Base-by-base conservation (phyloP, 2,797 vertebrate genomes). In the Anas bahamensis region DNA sequence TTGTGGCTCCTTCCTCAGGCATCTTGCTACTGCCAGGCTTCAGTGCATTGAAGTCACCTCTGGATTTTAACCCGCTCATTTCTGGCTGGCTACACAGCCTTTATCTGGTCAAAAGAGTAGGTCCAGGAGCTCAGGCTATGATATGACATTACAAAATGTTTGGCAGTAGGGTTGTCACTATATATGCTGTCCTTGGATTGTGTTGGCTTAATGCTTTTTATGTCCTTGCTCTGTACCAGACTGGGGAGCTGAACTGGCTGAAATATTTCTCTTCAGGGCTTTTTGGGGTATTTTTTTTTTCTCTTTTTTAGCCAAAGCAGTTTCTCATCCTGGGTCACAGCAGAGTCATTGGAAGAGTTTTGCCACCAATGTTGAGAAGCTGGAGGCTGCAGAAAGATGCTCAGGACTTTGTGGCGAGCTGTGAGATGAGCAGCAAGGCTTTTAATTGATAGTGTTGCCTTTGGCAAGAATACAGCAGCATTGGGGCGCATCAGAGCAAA, bases 61-160 rank as follows among this genome's bases (percentile, higher is more conserved):
- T 52, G n/a, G 14, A 8, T 60, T 88, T 90, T 89, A 91, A 93
- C 90, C 26, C n/a, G 28, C 83, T 66, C 4, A 10, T 55, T 74
- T 63, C 50, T 83, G 52, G 6, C 37, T 55, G 61, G 59, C 41
- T 35, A 0, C 57, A 44, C 13, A 3, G 35, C 50, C 59, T 33
- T 39, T 53, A 0, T 4, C 17, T 66, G 63, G 10, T 76, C 48
- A 19, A 16, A 81, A 39, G 24, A 75, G 8, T 0, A 42, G 50
- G 26, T 57, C 41, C 48, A n/a, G 52, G 21, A 39, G n/a, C n/a
- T 41, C 1, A 0, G 59, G 17, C 59, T 61, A 0, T 26, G 57
- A 39, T 1, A 1, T 42, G 56, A 42, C 22, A 3, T 15, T 16
- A n/a, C 65, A 28, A 7, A 24, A 14, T 3, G 7, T 41, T 35